Evolutionary conservation across 2,797 vertebrate species (phyloP).

Genomic region (Gallirallus australis): DNA sequence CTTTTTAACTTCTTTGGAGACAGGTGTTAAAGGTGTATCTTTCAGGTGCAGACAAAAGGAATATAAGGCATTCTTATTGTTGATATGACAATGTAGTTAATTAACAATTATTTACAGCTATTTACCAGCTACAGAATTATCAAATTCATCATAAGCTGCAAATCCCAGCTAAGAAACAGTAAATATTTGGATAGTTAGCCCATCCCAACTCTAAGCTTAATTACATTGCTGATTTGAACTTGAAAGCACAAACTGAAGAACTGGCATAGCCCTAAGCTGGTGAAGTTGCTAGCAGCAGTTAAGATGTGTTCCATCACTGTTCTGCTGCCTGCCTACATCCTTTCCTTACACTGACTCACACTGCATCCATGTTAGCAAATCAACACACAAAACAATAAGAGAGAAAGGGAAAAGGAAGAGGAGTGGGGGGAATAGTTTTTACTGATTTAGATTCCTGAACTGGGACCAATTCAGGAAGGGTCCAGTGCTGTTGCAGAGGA

Average conservation of each 20-base stretch:
- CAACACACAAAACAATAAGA: background rate
- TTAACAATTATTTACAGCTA: background rate
- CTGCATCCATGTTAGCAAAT: background rate
- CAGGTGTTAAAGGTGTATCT: background rate
- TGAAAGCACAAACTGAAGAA: background rate
- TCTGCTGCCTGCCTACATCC: background rate
- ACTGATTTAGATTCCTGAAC: background rate
- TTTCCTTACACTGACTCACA: fast-evolving
- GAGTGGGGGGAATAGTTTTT: fast-evolving
- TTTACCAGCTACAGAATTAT: background rate
- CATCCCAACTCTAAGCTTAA: background rate
- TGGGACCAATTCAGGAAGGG: background rate
- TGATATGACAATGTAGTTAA: background rate
- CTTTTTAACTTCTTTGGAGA: background rate
- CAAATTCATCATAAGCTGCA: background rate
- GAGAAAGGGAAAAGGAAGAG: fast-evolving
- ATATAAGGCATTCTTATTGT: background rate
- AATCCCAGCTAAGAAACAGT: background rate
- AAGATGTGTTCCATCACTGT: fast-evolving
- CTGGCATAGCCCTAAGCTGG: background rate
- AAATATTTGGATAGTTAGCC: background rate
- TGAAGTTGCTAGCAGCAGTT: background rate
- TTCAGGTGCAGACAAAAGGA: background rate
- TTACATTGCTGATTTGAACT: background rate
- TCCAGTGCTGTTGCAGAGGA: background rate